Evolutionary conservation across 2,113 vertebrate species (phyloP), one percentile per base, ranked within the genome.

Genomic region (Archocentrus centrarchus): DNA sequence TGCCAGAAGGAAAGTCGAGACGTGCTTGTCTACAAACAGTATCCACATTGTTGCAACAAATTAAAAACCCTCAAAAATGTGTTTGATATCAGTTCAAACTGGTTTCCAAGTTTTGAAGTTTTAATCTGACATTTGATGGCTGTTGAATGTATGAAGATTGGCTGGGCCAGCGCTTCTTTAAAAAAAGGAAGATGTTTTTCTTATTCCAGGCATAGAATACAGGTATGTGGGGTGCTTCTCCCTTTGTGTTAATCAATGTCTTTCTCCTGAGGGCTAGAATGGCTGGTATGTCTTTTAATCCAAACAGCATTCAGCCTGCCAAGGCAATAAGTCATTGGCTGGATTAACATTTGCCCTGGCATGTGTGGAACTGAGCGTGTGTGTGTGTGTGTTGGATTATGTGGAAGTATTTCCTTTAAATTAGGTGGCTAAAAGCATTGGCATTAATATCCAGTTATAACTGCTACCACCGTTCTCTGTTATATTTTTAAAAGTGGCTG

Each of bases 321-420:
- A 89, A 63, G 75, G 66, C 47, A 57, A 88, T 91, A 92, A 89
- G 86, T 92, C 82, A 82, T 66, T 75, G 79, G 24, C 39, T 85
- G 87, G 87, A 91, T 91, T 89, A 91, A 82, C 82, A 77, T 70
- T 79, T 80, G 80, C 22, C 64, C 64, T 64, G 35, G 75, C 24
- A 24, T 84, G 63, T 75, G 57, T 32, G 70, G 35, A 58, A n/a
- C n/a, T 32, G 24, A 24, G 24, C 24, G 44, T 32, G 59, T 18
- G 53, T 79, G 59, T 75, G 53, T 82, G 47, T 32, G 3, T 39
- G 47, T 75, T 37, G 82, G 82, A 41, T 82, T 82, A 64, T 20
- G 15, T 53, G 20, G 37, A 81, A 79, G 14, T 41, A 63, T 64
- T 37, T 59, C 30, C 24, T 66, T 64, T 82, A 59, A 75, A 20